These are phyloP conservation scores for Melinaea marsaeus DNA, from an alignment of 2,888 invertebrate species.

Conservation along the genomic window DNA sequence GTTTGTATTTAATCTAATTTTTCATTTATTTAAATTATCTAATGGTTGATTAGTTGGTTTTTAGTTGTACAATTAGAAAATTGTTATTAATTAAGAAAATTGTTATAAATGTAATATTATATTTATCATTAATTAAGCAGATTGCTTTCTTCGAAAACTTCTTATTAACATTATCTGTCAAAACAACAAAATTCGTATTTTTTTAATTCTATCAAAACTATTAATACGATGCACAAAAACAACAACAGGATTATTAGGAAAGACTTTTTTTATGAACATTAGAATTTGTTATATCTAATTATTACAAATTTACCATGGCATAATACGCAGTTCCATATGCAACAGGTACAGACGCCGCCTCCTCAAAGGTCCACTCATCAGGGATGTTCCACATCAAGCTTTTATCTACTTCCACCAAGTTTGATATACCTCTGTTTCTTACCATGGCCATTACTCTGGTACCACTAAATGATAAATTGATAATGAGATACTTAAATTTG, in stretches of 20 bases:
- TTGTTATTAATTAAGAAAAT: no score
- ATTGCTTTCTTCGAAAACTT: no score
- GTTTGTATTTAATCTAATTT: no score
- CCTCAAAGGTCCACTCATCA: slow-evolving; percentile 83
- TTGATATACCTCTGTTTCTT: slow-evolving; percentile 77
- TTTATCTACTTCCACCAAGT: slow-evolving; percentile 76
- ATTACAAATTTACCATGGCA: slow-evolving; percentile 61
- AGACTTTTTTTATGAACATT: not conserved
- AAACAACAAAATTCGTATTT: no score
- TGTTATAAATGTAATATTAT: no score
- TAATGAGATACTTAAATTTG: not conserved
- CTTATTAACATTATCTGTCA: no score
- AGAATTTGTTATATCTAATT: not conserved
- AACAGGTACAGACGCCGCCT: slow-evolving; percentile 88
- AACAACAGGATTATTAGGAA: not conserved
- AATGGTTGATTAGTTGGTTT: no score
- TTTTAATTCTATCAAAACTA: no score
- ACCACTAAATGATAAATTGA: slow-evolving; percentile 56
- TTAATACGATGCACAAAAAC: no score
- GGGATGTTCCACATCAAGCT: slow-evolving; percentile 83
- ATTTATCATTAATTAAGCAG: no score
- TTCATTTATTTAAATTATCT: no score
- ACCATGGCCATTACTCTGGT: slow-evolving; percentile 83
- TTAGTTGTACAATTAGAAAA: no score
- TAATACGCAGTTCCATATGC: slow-evolving; percentile 84